Evolutionary conservation across 2,888 invertebrate genomes (phyloP), one percentile per base, ranked within the genome.

Genomic region (Cyclophora albipunctata): DNA sequence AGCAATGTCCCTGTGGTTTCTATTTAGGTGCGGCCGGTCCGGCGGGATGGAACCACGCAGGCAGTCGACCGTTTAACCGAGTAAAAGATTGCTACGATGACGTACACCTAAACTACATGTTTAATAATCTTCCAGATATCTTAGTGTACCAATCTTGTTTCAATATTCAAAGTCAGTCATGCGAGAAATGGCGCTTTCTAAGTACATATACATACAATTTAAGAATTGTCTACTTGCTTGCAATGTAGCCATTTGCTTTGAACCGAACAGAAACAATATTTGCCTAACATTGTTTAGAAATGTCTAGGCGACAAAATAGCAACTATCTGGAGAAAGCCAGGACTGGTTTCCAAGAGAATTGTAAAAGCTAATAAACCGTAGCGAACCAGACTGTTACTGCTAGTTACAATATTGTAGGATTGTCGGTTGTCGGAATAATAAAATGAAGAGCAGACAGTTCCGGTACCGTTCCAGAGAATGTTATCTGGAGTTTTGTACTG

Each of bases 1-100:
- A 81, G 86, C 88, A 88, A 85, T 81, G 87, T 84, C 87, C 88
- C 84, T 86, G 83, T 71, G 79, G 85, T 88, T 85, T 87, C 88
- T 88, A 88, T 88, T 87, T 88, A 87, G 85, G 87, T 86, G 84
- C 86, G 72, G 81, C 84, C 83, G 73, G 85, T 84, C 72, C 70
- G 80, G 66, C 83, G 82, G 76, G 80, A 79, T 81, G 78, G 73
- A 82, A 78, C 81, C 79, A 80, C 72, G 77, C 75, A 68, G 71
- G 81, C 84, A 81, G 75, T 84, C 79, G 73, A 77, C 78, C 81
- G 81, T 75, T 77, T 74, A 75, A 78, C 75, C 60, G 75, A 77
- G 81, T 79, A 77, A 77, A 79, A 78, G 81, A 84, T 83, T 80
- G 77, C 77, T 75, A 73, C 72, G 65, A 67, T 71, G 70, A 69